A percentile compares a stretch with the other conserved stretches of the same genome.
phyloP scores from a whole-genome alignment of 2,113 vertebrate genomes.

The Phrynocephalus versicolor region DNA sequence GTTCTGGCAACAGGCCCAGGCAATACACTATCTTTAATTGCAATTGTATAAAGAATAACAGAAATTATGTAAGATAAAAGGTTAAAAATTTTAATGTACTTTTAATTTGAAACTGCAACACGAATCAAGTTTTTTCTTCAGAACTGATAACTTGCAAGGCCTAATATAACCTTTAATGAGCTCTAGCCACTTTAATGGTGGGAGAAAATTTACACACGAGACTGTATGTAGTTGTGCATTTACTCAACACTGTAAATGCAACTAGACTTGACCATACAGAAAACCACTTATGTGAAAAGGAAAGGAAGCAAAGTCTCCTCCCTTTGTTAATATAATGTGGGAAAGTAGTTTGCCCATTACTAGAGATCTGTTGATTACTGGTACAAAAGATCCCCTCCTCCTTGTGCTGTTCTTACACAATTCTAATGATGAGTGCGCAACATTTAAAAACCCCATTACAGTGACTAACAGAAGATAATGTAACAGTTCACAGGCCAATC shows the following conservation, averaged over 20 bases:
- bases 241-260: slow-evolving; percentile 5
- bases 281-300: slow-evolving; percentile 57
- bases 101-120: slow-evolving; percentile 29
- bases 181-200: slow-evolving; percentile 42
- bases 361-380: slow-evolving; percentile 51
- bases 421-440: slow-evolving; percentile 67
- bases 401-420: neutral
- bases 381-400: slow-evolving; percentile 48
- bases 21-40: slow-evolving; percentile 62
- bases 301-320: slow-evolving; percentile 51
- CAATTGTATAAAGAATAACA: slow-evolving; percentile 72
- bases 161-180: slow-evolving; percentile 43
- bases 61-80: slow-evolving; percentile 70
- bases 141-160: slow-evolving; percentile 11
- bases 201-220: slow-evolving; percentile 55
- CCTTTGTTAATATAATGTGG: slow-evolving; percentile 72
- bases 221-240: slow-evolving; percentile 50
- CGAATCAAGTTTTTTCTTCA: slow-evolving; percentile 2
- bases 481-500: slow-evolving; percentile 81
- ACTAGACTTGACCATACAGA: slow-evolving; percentile 53
- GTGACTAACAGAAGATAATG: slow-evolving; percentile 70
- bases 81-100: slow-evolving; percentile 47
- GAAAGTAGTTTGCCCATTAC: slow-evolving; percentile 57
- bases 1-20: slow-evolving; percentile 71
- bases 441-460: slow-evolving; percentile 81